Conservation (phyloP, 2,888 invertebrate species). For the Lamproptera curius region DNA sequence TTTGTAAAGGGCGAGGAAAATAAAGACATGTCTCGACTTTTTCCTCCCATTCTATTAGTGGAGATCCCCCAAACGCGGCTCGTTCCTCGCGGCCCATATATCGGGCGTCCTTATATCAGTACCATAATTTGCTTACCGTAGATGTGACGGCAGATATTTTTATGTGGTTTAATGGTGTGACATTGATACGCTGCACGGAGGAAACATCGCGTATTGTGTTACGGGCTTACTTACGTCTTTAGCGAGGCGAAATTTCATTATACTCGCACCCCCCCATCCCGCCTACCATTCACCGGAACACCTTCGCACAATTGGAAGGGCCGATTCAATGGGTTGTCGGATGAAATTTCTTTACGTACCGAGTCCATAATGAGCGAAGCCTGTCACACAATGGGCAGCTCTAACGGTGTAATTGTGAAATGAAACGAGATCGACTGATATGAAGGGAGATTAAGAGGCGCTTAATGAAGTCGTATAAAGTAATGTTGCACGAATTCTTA, state of each 20-base stretch:
- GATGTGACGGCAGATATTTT: slow-evolving; percentile 74
- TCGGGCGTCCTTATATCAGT: slow-evolving; percentile 27
- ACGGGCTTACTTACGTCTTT: slow-evolving; percentile 72
- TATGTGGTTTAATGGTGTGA: slow-evolving; percentile 69
- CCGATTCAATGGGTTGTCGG: slow-evolving; percentile 74
- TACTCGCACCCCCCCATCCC: slow-evolving; percentile 67
- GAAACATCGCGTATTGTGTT: slow-evolving; percentile 76
- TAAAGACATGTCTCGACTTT: too few relatives aligned
- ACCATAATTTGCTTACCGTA: slow-evolving; percentile 60
- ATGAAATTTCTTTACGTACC: slow-evolving; percentile 77
- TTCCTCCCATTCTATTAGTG: slow-evolving; percentile 3
- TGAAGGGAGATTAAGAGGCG: slow-evolving; percentile 67
- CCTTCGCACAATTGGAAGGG: slow-evolving; percentile 75
- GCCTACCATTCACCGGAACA: slow-evolving; percentile 74
- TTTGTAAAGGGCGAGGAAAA: too few relatives aligned
- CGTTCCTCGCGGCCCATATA: slow-evolving; percentile 14
- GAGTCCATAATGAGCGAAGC: slow-evolving; percentile 69
- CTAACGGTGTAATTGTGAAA: slow-evolving; percentile 73
- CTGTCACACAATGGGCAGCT: slow-evolving; percentile 68
- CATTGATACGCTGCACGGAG: slow-evolving; percentile 72
- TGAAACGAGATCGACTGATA: slow-evolving; percentile 69
- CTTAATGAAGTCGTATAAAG: slow-evolving; percentile 57
- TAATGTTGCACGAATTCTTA: slow-evolving; percentile 46
- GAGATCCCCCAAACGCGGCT: slow-evolving; percentile 6
- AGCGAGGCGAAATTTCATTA: slow-evolving; percentile 75